Evolutionary conservation across 2,888 invertebrate genomes (phyloP), one percentile per base, ranked within the genome.

Genomic region (Dynastes grantii): DNA sequence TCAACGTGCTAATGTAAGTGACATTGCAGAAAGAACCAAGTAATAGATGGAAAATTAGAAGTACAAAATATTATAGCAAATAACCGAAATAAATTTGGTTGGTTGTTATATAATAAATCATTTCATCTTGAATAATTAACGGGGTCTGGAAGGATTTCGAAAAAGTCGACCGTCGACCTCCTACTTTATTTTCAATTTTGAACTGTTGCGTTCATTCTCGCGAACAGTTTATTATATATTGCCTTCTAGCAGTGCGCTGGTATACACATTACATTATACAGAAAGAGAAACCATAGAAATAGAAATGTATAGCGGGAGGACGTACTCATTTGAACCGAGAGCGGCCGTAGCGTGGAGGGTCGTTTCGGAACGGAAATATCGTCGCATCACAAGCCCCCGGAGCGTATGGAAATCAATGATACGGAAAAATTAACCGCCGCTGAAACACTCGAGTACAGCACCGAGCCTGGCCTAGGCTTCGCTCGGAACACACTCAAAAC

Each of bases 371-470:
- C 71, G 71, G 71, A 71, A 71, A 71, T 71, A 71, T 71, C 71
- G 71, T 32, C 16, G 16, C 53, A 53, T 53, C 71, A 32, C n/a
- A 71, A 55, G 49, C 55, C 37, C 71, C 71, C 71, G 71, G 40
- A 71, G 71, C 71, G 71, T 71, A 71, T 71, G 71, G 71, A 71
- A 71, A 71, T 71, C 71, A 58, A 71, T 71, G 71, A 58, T 58
- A 71, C 71, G 71, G 71, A 71, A 71, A 71, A 71, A 71, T 71
- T 71, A 71, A 71, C 71, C 53, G 53, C 16, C 37, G 71, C 55
- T 71, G 71, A 58, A 71, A 71, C 71, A 58, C 37, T 71, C 37
- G 71, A 37, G 53, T 53, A 51, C 51, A 22, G 51, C 9, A 53
- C 32, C 13, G 49, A 55, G 37, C 29, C 53, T 53, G 55, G 40